Evolutionary conservation across 2,797 vertebrate genomes (phyloP).

Genomic region (Takifugu ocellatus): DNA sequence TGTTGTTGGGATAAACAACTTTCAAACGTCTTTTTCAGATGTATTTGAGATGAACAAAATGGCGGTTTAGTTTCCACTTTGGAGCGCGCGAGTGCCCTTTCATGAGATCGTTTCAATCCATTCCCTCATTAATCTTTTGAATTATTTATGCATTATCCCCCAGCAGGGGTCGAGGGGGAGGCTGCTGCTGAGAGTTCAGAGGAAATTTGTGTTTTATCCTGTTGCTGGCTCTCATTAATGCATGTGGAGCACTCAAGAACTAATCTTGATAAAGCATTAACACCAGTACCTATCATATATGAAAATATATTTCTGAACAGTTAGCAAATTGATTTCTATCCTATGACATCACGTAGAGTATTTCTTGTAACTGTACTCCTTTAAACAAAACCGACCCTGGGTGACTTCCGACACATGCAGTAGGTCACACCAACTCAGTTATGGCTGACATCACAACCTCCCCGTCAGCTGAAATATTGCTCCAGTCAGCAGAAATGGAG

Average conservation of each 20-base stretch:
- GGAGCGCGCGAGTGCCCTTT: slow-evolving; percentile 20
- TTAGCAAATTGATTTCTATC: not conserved
- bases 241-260: not conserved
- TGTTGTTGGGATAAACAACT: slow-evolving; percentile 22
- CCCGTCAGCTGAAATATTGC: slow-evolving; percentile 60
- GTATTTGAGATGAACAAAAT: slow-evolving; percentile 12
- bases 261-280: not conserved
- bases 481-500: slow-evolving; percentile 49
- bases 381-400: not conserved
- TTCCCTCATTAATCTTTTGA: slow-evolving; percentile 46
- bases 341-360: not conserved
- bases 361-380: not conserved
- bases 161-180: slow-evolving; percentile 18
- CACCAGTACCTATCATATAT: too few relatives aligned
- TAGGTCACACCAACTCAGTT: slow-evolving; percentile 13
- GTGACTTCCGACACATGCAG: slow-evolving; percentile 7
- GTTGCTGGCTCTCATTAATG: slow-evolving; percentile 1
- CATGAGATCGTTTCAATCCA: slow-evolving; percentile 15
- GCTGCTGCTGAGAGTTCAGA: slow-evolving; percentile 25
- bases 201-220: slow-evolving; percentile 11
- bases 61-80: slow-evolving; percentile 19
- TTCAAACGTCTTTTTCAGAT: slow-evolving; percentile 11
- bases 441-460: slow-evolving; percentile 37
- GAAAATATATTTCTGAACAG: not conserved
- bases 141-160: slow-evolving; percentile 57